A percentile compares a stretch with the other conserved stretches of the same genome.
Conservation (phyloP, 1,140 invertebrate species). For the Drosophila ercepeae region DNA sequence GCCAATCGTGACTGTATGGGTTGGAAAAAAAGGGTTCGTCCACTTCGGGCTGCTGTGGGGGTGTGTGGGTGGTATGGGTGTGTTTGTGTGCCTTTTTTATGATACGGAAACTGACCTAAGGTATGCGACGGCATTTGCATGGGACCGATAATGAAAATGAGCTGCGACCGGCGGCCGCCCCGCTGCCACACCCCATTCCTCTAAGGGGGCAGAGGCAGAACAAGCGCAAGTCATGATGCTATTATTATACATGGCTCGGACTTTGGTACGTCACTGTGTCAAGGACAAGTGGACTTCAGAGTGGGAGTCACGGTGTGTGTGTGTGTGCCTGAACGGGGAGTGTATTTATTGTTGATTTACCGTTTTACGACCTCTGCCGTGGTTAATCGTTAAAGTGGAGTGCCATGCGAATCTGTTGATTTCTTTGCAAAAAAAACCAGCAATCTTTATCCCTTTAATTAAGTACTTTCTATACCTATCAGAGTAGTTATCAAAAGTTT, state of each 20-base stretch:
- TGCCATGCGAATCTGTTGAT: conserved; percentile 17
- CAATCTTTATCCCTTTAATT: too few species aligned
- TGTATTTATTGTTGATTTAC: conserved; percentile 49
- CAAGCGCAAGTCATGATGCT: conserved; percentile 74
- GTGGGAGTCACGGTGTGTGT: conserved; percentile 7
- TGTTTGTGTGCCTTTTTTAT: conserved; percentile 42
- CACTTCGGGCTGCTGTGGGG: conserved; percentile 7
- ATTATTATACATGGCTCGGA: conserved; percentile 43
- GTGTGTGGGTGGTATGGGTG: conserved; percentile 1
- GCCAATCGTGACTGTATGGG: conserved; percentile 13
- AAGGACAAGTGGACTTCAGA: conserved; percentile 75
- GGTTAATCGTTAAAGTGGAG: conserved; percentile 31
- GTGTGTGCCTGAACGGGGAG: conserved; percentile 23
- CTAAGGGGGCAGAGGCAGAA: conserved; percentile 9
- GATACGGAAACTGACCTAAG: conserved; percentile 72
- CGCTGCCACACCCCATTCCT: neutral
- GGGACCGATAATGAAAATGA: conserved; percentile 71
- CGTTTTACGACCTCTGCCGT: conserved; percentile 38
- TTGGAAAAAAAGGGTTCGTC: conserved; percentile 51
- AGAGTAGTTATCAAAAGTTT: neutral
- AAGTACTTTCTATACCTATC: neutral
- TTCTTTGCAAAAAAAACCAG: conserved; percentile 14
- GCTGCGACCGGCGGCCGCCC: conserved; percentile 11
- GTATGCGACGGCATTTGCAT: conserved; percentile 72
- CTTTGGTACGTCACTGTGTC: conserved; percentile 70